Evolutionary conservation across 2,797 vertebrate species (phyloP).

Genomic region (Scyliorhinus canicula): DNA sequence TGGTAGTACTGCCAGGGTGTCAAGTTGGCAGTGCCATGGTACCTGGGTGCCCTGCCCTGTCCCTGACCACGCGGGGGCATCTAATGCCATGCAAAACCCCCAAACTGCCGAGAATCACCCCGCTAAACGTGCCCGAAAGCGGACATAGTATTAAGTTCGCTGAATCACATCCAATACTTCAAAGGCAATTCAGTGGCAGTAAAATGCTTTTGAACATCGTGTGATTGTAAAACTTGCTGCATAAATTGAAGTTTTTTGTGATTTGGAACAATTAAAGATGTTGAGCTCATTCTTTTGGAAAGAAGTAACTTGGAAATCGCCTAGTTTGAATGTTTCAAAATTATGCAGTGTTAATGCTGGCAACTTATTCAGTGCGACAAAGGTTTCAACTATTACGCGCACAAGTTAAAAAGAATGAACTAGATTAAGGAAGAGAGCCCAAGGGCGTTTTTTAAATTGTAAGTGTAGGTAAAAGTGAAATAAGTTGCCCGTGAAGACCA

Average conservation of each 20-base stretch:
- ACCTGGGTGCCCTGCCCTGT: too few relatives aligned
- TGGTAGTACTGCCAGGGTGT: too few relatives aligned
- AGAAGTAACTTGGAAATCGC: background rate
- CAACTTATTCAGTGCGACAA: background rate
- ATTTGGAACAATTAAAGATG: background rate
- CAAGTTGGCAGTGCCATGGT: too few relatives aligned
- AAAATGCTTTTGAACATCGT: background rate
- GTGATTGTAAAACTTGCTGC: background rate
- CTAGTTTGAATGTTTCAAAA: background rate
- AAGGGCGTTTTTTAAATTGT: background rate
- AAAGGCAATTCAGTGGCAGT: background rate
- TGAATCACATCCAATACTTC: background rate
- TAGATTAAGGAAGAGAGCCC: background rate
- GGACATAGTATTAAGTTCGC: too few relatives aligned
- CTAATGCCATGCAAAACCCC: too few relatives aligned
- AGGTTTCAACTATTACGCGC: background rate
- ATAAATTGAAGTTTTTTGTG: background rate
- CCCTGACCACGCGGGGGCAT: too few relatives aligned
- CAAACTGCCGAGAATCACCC: too few relatives aligned
- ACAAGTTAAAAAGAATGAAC: background rate
- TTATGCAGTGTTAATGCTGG: background rate
- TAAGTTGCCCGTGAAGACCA: background rate
- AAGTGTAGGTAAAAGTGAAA: background rate
- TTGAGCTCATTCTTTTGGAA: background rate
- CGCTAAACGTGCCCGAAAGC: too few relatives aligned